These are phyloP conservation scores for Mycalesis mineus DNA, from an alignment of 2,888 invertebrate species.

Conservation along the genomic window DNA sequence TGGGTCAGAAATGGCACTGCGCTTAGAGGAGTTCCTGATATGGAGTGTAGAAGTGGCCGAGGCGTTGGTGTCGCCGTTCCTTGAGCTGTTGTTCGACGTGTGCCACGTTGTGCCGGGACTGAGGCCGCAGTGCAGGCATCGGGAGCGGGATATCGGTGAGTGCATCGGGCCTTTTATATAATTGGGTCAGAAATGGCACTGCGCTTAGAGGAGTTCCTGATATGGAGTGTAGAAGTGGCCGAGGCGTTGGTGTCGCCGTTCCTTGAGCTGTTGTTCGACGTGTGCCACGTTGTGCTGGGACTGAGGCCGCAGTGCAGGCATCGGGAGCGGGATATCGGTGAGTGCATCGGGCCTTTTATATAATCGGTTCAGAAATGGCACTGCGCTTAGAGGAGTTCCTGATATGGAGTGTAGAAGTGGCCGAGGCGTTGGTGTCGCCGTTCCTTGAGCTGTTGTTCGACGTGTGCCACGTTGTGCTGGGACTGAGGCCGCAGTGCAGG, in stretches of 20 bases:
- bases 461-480: slow-evolving; percentile 92
- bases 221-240: slow-evolving; percentile 87
- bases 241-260: slow-evolving; percentile 84
- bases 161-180: too few species aligned
- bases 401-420: slow-evolving; percentile 88
- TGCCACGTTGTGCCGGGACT: slow-evolving; percentile 93
- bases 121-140: slow-evolving; percentile 86
- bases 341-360: too few species aligned
- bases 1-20: slow-evolving; percentile 50
- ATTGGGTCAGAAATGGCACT: slow-evolving; percentile 51
- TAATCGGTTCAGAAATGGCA: slow-evolving; percentile 47
- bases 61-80: slow-evolving; percentile 83
- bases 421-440: slow-evolving; percentile 82
- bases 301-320: slow-evolving; percentile 87
- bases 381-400: slow-evolving; percentile 88
- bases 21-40: slow-evolving; percentile 91
- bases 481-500: slow-evolving; percentile 87
- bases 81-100: slow-evolving; percentile 86
- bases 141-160: slow-evolving; percentile 90
- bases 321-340: slow-evolving; percentile 89
- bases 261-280: slow-evolving; percentile 84
- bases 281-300: slow-evolving; percentile 92
- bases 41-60: slow-evolving; percentile 87
- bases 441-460: slow-evolving; percentile 85
- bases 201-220: slow-evolving; percentile 89